Evolutionary conservation across 2,888 invertebrate genomes (phyloP).

Genomic region (Willowsia nigromaculata): DNA sequence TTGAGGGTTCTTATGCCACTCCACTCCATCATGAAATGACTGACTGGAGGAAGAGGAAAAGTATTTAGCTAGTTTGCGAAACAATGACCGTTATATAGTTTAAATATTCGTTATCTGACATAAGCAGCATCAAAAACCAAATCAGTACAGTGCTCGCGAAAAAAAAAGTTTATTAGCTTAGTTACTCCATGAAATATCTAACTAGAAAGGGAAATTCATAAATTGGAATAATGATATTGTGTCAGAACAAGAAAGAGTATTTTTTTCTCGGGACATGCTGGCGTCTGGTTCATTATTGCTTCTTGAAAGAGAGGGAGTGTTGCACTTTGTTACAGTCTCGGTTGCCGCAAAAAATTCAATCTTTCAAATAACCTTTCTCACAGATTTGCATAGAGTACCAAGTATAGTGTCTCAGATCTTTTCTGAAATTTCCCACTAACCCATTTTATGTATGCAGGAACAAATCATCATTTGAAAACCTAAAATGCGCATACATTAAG

Average conservation of each 20-base stretch:
- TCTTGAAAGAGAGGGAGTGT: slow-evolving; percentile 36
- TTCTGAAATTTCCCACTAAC: slow-evolving; percentile 42
- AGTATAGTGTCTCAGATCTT: background rate
- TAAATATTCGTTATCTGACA: background rate
- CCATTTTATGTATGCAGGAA: slow-evolving; percentile 44
- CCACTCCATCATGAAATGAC: background rate
- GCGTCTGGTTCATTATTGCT: slow-evolving; percentile 55
- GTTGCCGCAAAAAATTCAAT: background rate
- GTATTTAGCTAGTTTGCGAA: background rate
- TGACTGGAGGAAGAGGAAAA: background rate
- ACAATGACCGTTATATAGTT: background rate
- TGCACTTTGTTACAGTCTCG: background rate
- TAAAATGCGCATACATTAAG: slow-evolving; percentile 38
- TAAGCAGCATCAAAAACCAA: background rate
- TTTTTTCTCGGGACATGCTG: slow-evolving; percentile 26
- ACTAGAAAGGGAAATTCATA: slow-evolving; percentile 44
- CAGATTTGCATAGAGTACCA: slow-evolving; percentile 23
- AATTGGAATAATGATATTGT: slow-evolving; percentile 55
- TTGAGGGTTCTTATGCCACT: background rate
- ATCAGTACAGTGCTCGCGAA: background rate
- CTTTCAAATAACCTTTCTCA: background rate
- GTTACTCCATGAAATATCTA: slow-evolving; percentile 40
- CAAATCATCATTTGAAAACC: background rate
- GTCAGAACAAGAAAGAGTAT: background rate
- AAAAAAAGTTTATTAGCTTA: slow-evolving; percentile 41